Evolutionary conservation across 2,888 invertebrate genomes (phyloP).

Genomic region (Alviniconcha strummeri): DNA sequence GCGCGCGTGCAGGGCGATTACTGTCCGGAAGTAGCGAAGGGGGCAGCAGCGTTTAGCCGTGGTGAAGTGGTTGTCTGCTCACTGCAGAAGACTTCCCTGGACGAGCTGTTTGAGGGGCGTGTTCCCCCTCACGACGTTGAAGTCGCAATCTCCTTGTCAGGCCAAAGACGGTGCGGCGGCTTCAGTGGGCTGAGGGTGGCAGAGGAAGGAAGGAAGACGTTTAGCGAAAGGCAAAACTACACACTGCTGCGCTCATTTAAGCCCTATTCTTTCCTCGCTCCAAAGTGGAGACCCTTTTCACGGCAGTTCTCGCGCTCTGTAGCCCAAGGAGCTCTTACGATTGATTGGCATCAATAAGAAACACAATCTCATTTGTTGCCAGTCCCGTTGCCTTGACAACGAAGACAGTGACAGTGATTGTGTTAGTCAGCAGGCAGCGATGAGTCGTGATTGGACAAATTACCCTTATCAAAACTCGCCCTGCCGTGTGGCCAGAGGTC

Average conservation of each 20-base stretch:
- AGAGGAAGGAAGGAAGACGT: not conserved
- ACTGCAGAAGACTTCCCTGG: too few species aligned
- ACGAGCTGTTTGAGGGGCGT: not conserved
- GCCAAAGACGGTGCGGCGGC: too few species aligned
- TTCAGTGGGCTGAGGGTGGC: not conserved
- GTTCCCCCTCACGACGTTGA: not conserved
- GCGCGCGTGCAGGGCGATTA: too few species aligned
- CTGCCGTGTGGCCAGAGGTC: not conserved
- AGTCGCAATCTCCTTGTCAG: not conserved
- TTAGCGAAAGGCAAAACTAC: constrained; percentile 14
- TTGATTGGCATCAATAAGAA: constrained; percentile 41
- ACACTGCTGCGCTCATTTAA: constrained; percentile 21
- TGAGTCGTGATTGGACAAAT: constrained; percentile 30
- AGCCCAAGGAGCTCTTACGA: constrained; percentile 22
- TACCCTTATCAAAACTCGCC: constrained; percentile 36
- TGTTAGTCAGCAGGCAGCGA: constrained; percentile 30
- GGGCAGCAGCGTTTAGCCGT: too few species aligned
- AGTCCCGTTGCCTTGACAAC: constrained; percentile 41
- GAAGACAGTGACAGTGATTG: constrained; percentile 39
- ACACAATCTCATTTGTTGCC: constrained; percentile 42
- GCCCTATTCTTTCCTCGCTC: constrained; percentile 23
- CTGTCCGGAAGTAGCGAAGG: too few species aligned
- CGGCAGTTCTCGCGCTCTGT: not conserved
- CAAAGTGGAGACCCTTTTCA: not conserved
- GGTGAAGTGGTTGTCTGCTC: too few species aligned